Conservation (phyloP, 2,113 vertebrate species). For the crab-eating macaque (Macaca fascicularis) region T2T-MFA8v1.1 NC_088376.1:119544001-119544500, state of each 20-base stretch:
- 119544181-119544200: not conserved
- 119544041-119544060: not conserved
- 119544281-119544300: slow-evolving; percentile 18
- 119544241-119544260: slow-evolving; percentile 5
- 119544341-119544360: slow-evolving; percentile 1
- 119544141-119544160: not conserved
- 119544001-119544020: not conserved
- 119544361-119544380: not conserved
- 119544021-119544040: not conserved
- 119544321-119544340: slow-evolving; percentile 45
- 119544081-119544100: not conserved
- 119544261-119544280: slow-evolving; percentile 41
- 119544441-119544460: not conserved
- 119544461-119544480: slow-evolving; percentile 26
- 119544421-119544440: not conserved
- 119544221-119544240: not conserved
- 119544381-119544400: not conserved
- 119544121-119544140: not conserved
- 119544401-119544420: slow-evolving; percentile 42
- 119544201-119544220: not conserved
- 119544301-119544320: slow-evolving; percentile 39
- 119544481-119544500: slow-evolving; percentile 29
- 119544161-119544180: not conserved
- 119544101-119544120: not conserved
- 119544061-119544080: not conserved